Percentiles rank a stretch among this genome's conserved stretches.
Evolutionary conservation across 2,113 vertebrate genomes (phyloP).

Genomic region (Passer domesticus): DNA sequence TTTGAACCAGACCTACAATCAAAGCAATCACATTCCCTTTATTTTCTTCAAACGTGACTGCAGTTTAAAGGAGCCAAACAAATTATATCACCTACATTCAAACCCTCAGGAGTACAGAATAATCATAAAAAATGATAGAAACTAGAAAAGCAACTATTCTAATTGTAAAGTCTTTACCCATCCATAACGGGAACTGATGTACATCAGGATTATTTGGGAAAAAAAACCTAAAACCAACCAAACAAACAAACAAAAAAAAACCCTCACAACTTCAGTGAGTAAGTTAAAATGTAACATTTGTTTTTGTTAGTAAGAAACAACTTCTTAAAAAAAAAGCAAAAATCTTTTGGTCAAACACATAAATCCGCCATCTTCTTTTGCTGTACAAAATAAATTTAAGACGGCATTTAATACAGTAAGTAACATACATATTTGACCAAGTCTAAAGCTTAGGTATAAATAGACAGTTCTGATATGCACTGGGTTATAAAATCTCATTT

Average conservation of each 20-base stretch:
- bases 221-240: neutral
- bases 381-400: neutral
- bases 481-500: neutral
- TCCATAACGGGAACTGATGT: neutral
- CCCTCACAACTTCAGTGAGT: neutral
- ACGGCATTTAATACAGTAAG: neutral
- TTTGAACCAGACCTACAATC: neutral
- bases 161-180: neutral
- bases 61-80: neutral
- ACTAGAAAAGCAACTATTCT: neutral
- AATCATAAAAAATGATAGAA: neutral
- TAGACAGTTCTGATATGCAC: neutral
- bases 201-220: neutral
- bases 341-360: neutral
- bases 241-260: too few relatives aligned
- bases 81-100: neutral
- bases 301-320: neutral
- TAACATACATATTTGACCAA: neutral
- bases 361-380: neutral
- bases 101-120: neutral
- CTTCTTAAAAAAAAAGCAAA: neutral
- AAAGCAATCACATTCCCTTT: neutral
- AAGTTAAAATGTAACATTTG: neutral
- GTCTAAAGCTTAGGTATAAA: neutral
- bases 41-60: neutral